Percentiles rank a stretch among this genome's conserved stretches.
Evolutionary conservation across 2,113 vertebrate species (phyloP).

Genomic region (Marmota monax): DNA sequence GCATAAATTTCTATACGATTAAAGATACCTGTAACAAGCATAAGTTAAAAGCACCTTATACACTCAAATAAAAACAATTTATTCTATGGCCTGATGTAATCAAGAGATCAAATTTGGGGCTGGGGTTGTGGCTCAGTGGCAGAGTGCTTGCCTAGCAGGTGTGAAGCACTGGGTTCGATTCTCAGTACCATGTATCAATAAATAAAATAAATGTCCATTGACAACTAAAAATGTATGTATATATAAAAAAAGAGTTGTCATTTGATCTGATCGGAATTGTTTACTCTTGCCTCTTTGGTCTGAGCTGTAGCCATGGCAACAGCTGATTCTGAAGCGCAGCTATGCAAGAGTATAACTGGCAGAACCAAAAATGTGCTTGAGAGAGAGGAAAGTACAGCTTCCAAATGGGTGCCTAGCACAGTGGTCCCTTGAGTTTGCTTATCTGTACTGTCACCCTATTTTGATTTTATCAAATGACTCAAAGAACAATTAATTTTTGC

Average conservation of each 20-base stretch:
- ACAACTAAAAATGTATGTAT: too few species aligned
- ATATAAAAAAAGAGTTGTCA: background rate
- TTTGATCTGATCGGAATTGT: conserved; percentile 52
- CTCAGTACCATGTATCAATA: too few species aligned
- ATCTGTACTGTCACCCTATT: background rate
- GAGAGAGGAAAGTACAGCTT: background rate
- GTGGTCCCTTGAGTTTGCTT: background rate
- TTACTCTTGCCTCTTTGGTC: conserved; percentile 56
- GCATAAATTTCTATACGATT: background rate
- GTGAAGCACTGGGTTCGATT: too few species aligned
- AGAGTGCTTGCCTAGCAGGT: too few species aligned
- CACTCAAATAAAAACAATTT: background rate
- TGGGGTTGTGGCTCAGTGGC: too few species aligned
- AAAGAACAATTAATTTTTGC: conserved; percentile 83
- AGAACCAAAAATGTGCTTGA: background rate
- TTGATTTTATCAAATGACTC: conserved; percentile 71
- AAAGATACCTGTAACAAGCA: background rate
- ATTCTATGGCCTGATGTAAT: background rate
- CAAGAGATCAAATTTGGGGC: background rate
- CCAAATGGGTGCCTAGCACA: background rate
- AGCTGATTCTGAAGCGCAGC: conserved; percentile 39
- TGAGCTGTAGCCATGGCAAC: conserved; percentile 73
- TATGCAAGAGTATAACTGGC: conserved; percentile 51
- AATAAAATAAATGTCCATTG: too few species aligned
- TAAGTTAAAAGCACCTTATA: conserved; percentile 16